Evolutionary conservation across 2,888 invertebrate species (phyloP).

Genomic region (Blastobasis lacticolella): DNA sequence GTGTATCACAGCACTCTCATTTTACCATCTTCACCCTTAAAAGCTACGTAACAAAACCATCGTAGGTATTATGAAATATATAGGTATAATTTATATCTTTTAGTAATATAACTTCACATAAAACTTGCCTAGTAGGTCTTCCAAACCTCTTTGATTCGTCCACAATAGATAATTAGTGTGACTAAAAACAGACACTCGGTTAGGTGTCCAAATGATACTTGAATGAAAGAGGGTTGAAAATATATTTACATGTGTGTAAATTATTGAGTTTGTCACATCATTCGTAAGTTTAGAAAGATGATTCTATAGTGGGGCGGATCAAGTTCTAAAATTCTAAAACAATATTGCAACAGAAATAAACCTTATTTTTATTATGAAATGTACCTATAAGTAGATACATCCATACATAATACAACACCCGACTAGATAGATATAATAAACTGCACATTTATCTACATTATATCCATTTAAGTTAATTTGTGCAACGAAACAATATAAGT

Average conservation of each 20-base stretch:
- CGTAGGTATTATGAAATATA: constrained; percentile 23
- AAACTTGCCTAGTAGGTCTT: constrained; percentile 18
- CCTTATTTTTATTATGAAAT: no score
- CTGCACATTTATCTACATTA: no score
- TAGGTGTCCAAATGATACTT: background rate
- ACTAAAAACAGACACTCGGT: background rate
- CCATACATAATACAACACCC: no score
- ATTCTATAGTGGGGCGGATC: constrained; percentile 25
- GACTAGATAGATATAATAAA: no score
- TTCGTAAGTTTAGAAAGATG: constrained; percentile 4
- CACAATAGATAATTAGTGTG: constrained; percentile 8
- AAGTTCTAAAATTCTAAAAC: constrained; percentile 5
- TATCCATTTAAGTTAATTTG: no score
- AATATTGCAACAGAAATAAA: no score
- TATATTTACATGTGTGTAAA: background rate
- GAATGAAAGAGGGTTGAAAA: constrained; percentile 21
- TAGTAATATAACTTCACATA: no score
- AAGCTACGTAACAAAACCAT: constrained; percentile 45
- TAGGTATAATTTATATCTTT: constrained; percentile 21
- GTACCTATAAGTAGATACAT: no score
- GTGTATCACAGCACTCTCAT: constrained; percentile 64
- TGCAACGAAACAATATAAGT: no score
- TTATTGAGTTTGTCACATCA: constrained; percentile 8
- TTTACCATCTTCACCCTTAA: constrained; percentile 42
- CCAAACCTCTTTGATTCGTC: constrained; percentile 23